phyloP scores from a whole-genome alignment of 2,888 invertebrate species.

The Thymelicus acteon region DNA sequence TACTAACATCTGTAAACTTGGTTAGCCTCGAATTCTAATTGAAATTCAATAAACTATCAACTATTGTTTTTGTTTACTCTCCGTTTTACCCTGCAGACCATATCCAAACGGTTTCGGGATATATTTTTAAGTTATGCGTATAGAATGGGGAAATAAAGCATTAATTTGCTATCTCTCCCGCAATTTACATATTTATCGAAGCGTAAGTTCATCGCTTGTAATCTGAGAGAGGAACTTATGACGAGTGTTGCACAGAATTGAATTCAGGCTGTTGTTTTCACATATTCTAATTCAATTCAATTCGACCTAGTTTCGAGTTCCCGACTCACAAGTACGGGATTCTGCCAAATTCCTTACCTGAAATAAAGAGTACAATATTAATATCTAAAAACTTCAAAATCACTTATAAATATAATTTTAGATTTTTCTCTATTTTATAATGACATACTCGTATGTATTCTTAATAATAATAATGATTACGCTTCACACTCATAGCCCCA shows the following conservation, averaged over 20 bases:
- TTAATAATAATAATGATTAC: too few relatives aligned
- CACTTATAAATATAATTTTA: too few relatives aligned
- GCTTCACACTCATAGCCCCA: too few relatives aligned
- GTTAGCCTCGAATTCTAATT: too few relatives aligned
- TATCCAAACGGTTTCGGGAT: conserved; percentile 63
- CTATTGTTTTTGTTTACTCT: conserved; percentile 51
- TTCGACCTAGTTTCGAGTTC: neutral
- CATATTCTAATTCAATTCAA: neutral
- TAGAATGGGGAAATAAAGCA: conserved; percentile 73
- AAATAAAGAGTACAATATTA: conserved; percentile 5
- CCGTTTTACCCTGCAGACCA: conserved; percentile 55
- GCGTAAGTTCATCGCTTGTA: conserved; percentile 67
- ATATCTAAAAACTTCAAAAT: neutral
- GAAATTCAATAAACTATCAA: too few relatives aligned
- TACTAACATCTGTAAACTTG: too few relatives aligned
- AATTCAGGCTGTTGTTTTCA: conserved; percentile 3
- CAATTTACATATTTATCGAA: conserved; percentile 75
- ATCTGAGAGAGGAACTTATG: conserved; percentile 51
- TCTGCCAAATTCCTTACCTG: conserved; percentile 9
- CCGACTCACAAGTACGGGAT: neutral
- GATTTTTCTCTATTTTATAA: too few relatives aligned
- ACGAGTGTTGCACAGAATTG: conserved; percentile 5
- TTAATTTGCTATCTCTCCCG: conserved; percentile 71
- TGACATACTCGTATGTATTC: too few relatives aligned
- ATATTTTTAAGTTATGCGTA: conserved; percentile 72